Percentiles rank a stretch among this genome's conserved stretches.
Conservation (phyloP, 2,888 invertebrate species). For the Drosophila formosana region DNA sequence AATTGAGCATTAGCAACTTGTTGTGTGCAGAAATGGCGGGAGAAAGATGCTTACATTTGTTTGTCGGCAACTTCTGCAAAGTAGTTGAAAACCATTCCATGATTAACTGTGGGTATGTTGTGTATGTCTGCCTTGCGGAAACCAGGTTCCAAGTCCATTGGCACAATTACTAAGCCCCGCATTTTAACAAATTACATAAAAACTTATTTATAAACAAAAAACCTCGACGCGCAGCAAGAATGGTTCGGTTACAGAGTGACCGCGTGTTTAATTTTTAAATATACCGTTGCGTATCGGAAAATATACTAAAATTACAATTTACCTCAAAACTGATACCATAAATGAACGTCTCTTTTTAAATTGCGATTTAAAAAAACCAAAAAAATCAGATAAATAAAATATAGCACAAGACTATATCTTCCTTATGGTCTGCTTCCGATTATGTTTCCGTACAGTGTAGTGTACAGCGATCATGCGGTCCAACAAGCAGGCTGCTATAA, state of each 20-base stretch:
- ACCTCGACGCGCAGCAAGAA: not conserved
- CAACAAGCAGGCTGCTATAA: slow-evolving; percentile 23
- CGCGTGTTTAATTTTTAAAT: not conserved
- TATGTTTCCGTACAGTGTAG: too few relatives aligned
- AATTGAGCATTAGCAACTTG: not conserved
- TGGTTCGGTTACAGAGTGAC: not conserved
- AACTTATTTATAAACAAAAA: slow-evolving; percentile 2
- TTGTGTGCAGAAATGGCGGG: not conserved
- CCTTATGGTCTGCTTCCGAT: too few relatives aligned
- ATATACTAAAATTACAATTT: not conserved
- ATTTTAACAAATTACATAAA: slow-evolving; percentile 42
- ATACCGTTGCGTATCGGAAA: not conserved
- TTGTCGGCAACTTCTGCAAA: slow-evolving; percentile 54
- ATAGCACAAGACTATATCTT: too few relatives aligned
- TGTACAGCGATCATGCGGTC: not conserved
- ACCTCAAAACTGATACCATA: not conserved
- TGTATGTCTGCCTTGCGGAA: slow-evolving; percentile 82
- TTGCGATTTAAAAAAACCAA: too few relatives aligned
- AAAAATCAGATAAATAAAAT: too few relatives aligned
- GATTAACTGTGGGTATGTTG: slow-evolving; percentile 77
- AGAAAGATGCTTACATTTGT: slow-evolving; percentile 45
- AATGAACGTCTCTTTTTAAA: not conserved
- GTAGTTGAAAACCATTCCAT: slow-evolving; percentile 82
- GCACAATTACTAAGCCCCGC: slow-evolving; percentile 65
- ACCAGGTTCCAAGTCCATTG: slow-evolving; percentile 82